Conservation (phyloP, 2,113 vertebrate genomes). For the Camelus bactrianus region DNA sequence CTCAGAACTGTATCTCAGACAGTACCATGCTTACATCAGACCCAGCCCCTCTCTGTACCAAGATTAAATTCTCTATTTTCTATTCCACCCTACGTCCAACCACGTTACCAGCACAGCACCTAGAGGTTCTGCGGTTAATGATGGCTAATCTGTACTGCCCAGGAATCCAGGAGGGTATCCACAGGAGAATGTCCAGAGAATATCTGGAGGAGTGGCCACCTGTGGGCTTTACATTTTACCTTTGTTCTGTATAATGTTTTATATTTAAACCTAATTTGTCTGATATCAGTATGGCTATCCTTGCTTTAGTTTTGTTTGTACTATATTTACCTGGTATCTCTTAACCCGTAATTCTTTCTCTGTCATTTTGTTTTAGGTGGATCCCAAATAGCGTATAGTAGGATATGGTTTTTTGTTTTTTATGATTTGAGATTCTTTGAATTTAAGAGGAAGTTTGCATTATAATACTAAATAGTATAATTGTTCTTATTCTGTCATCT, state of each 20-base stretch:
- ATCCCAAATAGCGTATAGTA: neutral
- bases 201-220: neutral
- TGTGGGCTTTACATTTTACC: neutral
- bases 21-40: neutral
- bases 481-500: neutral
- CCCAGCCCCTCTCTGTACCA: neutral
- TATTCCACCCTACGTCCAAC: neutral
- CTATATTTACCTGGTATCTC: neutral
- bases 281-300: neutral
- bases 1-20: neutral
- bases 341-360: neutral
- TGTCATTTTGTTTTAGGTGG: neutral
- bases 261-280: slow-evolving; percentile 14
- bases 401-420: neutral
- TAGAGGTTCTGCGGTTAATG: neutral
- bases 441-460: slow-evolving; percentile 35
- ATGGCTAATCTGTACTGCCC: neutral
- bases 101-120: neutral
- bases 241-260: neutral
- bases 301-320: neutral
- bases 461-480: neutral
- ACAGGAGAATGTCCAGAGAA: neutral
- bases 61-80: neutral
- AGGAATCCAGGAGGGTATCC: neutral
- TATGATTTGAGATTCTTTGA: neutral